A percentile compares a stretch with the other conserved stretches of the same genome.
Evolutionary conservation across 2,797 vertebrate genomes (phyloP).

Genomic region (Cyclura pinguis): DNA sequence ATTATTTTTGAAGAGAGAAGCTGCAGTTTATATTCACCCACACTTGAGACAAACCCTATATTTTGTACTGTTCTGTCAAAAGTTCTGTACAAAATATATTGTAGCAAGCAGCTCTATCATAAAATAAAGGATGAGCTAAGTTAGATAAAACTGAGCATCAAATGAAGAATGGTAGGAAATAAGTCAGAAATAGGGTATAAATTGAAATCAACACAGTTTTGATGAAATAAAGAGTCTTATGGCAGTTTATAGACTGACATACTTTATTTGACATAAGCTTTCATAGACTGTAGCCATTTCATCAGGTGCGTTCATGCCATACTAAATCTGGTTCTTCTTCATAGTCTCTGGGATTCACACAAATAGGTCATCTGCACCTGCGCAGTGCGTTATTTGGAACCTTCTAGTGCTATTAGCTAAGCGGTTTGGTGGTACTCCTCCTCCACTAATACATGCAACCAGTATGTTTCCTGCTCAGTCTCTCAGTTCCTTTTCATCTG

Average conservation of each 20-base stretch:
- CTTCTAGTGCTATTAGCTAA: no score
- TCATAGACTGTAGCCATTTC: no score
- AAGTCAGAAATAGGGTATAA: not conserved
- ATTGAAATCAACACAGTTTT: not conserved
- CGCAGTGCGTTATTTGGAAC: no score
- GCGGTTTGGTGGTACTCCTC: no score
- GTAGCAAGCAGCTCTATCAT: not conserved
- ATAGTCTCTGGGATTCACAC: no score
- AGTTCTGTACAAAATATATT: not conserved
- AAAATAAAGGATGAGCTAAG: not conserved
- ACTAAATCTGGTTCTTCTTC: not conserved
- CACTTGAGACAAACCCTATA: not conserved
- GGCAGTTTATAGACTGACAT: no score
- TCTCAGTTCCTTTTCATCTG: no score
- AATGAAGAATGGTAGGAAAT: not conserved
- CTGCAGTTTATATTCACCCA: not conserved
- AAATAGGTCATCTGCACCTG: no score
- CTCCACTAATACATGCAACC: no score
- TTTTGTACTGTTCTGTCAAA: not conserved
- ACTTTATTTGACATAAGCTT: no score
- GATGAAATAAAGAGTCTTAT: no score
- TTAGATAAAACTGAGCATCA: not conserved
- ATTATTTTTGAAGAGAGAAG: not conserved
- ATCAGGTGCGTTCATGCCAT: not conserved
- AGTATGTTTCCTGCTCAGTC: no score